Conservation (phyloP, 2,888 invertebrate species). For the Anagyrus pseudococci region DNA sequence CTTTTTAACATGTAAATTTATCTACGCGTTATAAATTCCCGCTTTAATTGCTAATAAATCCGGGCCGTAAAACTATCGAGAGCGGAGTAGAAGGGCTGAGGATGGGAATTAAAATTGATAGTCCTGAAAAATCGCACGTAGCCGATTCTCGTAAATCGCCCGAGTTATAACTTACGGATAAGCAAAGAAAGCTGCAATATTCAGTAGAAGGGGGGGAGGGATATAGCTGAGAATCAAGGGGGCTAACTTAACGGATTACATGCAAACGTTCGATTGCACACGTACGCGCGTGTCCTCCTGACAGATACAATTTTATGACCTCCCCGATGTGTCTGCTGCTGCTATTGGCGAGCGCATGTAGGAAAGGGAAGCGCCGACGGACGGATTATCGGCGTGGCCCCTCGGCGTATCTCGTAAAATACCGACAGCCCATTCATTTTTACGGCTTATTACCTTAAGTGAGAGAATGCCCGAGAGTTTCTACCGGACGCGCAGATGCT, state of each 20-base stretch:
- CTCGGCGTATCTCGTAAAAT: conserved; percentile 32
- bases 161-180: not conserved
- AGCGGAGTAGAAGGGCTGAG: too few relatives aligned
- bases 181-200: conserved; percentile 18
- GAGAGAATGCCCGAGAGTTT: not conserved
- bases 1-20: too few relatives aligned
- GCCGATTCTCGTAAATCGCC: not conserved
- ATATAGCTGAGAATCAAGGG: too few relatives aligned
- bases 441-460: conserved; percentile 37
- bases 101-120: too few relatives aligned
- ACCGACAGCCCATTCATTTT: conserved; percentile 40
- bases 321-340: conserved; percentile 40
- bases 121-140: not conserved
- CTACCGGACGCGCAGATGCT: conserved; percentile 8
- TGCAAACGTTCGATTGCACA: conserved; percentile 7
- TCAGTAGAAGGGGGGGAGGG: not conserved
- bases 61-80: too few relatives aligned
- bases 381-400: conserved; percentile 37
- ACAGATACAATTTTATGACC: conserved; percentile 46
- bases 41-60: too few relatives aligned
- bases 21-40: too few relatives aligned
- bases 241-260: conserved; percentile 30
- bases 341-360: too few relatives aligned
- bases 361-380: too few relatives aligned
- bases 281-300: conserved; percentile 12